Evolutionary conservation across 2,888 invertebrate species (phyloP).

Genomic region (Axea sp.): DNA sequence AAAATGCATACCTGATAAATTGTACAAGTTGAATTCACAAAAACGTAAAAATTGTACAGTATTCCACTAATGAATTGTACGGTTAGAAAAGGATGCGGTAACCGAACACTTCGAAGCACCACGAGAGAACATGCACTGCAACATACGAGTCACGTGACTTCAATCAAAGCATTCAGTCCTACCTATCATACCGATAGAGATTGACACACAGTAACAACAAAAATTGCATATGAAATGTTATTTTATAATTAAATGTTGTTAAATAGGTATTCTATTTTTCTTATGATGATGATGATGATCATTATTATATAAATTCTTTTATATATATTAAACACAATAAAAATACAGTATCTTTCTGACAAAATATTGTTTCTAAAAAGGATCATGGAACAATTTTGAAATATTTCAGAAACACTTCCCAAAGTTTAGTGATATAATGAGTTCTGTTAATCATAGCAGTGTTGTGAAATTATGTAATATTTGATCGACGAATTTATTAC

Average conservation of each 20-base stretch:
- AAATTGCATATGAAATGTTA: background rate
- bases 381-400: no score
- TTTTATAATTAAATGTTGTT: background rate
- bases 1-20: slow-evolving; percentile 12
- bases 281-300: no score
- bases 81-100: slow-evolving; percentile 38
- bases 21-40: slow-evolving; percentile 1
- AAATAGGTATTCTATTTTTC: no score
- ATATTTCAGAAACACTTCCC: no score
- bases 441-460: no score
- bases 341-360: no score
- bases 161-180: slow-evolving; percentile 30
- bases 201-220: background rate
- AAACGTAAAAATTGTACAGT: slow-evolving; percentile 7
- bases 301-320: no score
- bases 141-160: slow-evolving; percentile 44
- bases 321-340: no score
- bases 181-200: slow-evolving; percentile 36
- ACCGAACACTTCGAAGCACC: slow-evolving; percentile 15
- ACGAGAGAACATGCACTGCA: slow-evolving; percentile 37
- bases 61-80: slow-evolving; percentile 3
- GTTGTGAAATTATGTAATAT: no score
- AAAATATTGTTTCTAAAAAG: no score
- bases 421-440: no score
- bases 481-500: no score